Conservation (phyloP, 1,140 invertebrate genomes). For the Catajapyx aquilonaris region DNA sequence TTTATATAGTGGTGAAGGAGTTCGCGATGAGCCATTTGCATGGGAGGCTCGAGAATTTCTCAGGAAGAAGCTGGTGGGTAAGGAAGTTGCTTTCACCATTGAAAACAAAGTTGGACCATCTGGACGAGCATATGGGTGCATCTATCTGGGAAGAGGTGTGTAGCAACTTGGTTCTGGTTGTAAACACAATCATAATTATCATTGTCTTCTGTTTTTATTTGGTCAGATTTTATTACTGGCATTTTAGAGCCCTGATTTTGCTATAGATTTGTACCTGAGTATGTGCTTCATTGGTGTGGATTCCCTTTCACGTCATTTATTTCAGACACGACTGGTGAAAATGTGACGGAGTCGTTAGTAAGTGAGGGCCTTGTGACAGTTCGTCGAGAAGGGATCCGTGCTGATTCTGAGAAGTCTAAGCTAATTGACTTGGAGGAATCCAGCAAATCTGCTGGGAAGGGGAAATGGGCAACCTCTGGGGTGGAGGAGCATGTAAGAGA, state of each 20-base stretch:
- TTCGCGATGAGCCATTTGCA: conserved; percentile 79
- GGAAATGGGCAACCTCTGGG: conserved; percentile 42
- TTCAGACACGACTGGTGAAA: conserved; percentile 57
- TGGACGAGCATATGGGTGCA: conserved; percentile 64
- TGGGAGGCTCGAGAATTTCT: conserved; percentile 93
- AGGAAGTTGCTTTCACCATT: conserved; percentile 53
- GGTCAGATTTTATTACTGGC: no score
- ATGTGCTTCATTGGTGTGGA: no score
- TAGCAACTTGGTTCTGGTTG: no score
- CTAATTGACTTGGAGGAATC: conserved; percentile 74
- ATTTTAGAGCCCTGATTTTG: no score
- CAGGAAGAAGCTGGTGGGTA: conserved; percentile 74
- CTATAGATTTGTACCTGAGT: no score
- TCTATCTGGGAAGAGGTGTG: conserved; percentile 66
- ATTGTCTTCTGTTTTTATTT: no score
- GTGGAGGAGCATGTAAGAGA: conserved; percentile 47
- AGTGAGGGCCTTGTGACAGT: conserved; percentile 72
- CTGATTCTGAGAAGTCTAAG: conserved; percentile 34
- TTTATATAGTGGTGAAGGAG: conserved; percentile 31
- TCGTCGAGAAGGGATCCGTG: conserved; percentile 47
- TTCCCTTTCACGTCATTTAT: no score
- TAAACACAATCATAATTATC: no score
- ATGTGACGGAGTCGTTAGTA: conserved; percentile 67
- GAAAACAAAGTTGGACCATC: conserved; percentile 26
- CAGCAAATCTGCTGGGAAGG: conserved; percentile 68